Percentiles rank a stretch among this genome's conserved stretches.
phyloP scores from a whole-genome alignment of 2,113 vertebrate species.

The Tichodroma muraria region DNA sequence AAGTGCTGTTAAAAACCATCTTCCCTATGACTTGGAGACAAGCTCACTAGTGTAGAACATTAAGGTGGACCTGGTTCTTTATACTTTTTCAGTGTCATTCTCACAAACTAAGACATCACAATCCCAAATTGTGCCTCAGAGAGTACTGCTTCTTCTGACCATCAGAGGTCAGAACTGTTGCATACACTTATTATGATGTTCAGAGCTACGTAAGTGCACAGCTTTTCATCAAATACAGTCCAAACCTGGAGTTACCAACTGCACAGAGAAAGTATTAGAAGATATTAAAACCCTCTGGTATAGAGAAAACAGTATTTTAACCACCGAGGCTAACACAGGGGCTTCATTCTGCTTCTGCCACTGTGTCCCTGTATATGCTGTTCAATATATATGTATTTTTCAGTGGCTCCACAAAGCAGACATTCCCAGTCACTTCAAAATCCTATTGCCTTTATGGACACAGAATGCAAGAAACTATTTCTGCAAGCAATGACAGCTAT shows the following conservation, averaged over 20 bases:
- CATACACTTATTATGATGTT: accelerated
- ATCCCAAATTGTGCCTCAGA: not conserved
- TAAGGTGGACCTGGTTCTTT: not conserved
- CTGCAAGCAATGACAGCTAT: not conserved
- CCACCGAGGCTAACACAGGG: accelerated
- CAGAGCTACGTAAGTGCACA: accelerated
- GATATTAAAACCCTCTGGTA: not conserved
- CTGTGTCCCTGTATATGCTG: not conserved
- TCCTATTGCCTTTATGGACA: not conserved
- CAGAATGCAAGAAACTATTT: not conserved
- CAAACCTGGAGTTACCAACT: not conserved
- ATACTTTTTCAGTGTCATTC: not conserved
- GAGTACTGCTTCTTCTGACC: not conserved
- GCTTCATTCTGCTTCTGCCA: not conserved
- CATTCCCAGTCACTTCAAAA: not conserved
- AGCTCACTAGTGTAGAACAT: not conserved
- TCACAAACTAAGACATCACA: not conserved
- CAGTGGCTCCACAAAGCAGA: not conserved
- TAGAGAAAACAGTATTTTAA: not conserved
- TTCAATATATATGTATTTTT: not conserved
- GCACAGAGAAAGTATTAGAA: not conserved
- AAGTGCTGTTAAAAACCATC: not conserved
- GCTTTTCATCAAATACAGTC: not conserved
- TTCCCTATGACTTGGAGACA: not conserved
- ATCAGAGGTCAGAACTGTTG: slow-evolving; percentile 28